A percentile compares a stretch with the other conserved stretches of the same genome.
phyloP scores from a whole-genome alignment of 1,140 invertebrate genomes.

The Platyscapa corneri region DNA sequence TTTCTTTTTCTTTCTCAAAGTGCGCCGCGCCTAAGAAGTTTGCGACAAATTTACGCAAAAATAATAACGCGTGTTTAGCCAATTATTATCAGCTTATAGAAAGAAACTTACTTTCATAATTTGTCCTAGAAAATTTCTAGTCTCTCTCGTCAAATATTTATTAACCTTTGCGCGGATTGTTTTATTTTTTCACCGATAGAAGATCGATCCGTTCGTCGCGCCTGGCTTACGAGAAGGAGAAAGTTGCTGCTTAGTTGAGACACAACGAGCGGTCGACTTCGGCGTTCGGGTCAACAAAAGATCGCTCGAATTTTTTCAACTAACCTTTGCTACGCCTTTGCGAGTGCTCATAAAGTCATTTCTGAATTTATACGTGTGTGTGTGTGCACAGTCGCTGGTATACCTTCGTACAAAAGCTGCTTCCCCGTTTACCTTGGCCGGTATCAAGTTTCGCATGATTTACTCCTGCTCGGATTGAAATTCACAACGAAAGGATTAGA shows the following conservation, averaged over 20 bases:
- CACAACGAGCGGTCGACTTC: neutral
- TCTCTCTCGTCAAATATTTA: no score
- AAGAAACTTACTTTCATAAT: no score
- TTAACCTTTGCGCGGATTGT: no score
- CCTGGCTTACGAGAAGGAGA: no score
- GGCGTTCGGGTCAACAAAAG: neutral
- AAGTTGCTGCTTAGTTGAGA: neutral
- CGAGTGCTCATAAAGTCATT: conserved; percentile 4
- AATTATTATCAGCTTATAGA: no score
- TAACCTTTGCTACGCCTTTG: neutral
- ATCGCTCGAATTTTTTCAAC: neutral
- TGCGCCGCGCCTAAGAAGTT: no score
- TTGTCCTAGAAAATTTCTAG: no score
- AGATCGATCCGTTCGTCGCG: no score
- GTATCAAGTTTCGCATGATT: conserved; percentile 39
- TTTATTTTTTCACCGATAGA: no score
- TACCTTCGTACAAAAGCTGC: conserved; percentile 1
- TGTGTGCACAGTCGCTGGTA: neutral
- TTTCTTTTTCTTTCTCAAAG: no score
- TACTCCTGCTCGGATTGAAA: conserved; percentile 27
- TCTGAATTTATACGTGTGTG: neutral
- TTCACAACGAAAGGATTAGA: conserved; percentile 32
- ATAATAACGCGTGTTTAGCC: no score
- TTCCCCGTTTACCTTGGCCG: conserved; percentile 9
- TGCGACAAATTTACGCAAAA: no score